Evolutionary conservation across 2,888 invertebrate species (phyloP).

Genomic region (Apamea epomidion): DNA sequence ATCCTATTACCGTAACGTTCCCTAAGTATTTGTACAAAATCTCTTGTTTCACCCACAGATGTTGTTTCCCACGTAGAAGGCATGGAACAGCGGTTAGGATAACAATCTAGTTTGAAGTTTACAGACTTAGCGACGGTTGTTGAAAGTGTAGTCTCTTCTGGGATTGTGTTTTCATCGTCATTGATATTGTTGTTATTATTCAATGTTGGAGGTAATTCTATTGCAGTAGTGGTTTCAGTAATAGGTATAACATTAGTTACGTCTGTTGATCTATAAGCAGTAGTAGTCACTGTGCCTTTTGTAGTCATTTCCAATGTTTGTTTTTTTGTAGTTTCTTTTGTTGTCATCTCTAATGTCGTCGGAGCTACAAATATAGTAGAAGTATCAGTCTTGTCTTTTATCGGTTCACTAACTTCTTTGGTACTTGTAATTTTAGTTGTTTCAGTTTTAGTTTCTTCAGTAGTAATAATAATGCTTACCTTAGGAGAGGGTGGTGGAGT

Average conservation of each 20-base stretch:
- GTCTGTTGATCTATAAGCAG: conserved; percentile 8
- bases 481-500: not conserved
- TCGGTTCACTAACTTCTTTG: conserved; percentile 16
- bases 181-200: conserved; percentile 13
- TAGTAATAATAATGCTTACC: conserved; percentile 33
- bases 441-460: conserved; percentile 33
- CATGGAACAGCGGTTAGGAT: conserved; percentile 75
- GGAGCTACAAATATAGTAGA: conserved; percentile 33
- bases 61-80: conserved; percentile 85
- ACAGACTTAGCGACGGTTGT: not conserved
- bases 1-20: conserved; percentile 76
- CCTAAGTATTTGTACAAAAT: conserved; percentile 81
- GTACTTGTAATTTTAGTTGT: conserved; percentile 7
- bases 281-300: conserved; percentile 2
- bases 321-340: not conserved
- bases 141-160: not conserved
- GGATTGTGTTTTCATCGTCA: conserved; percentile 38
- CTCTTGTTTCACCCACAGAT: conserved; percentile 79
- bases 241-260: conserved; percentile 27
- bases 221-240: not conserved
- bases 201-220: not conserved
- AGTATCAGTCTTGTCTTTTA: conserved; percentile 40
- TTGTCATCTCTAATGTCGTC: conserved; percentile 9
- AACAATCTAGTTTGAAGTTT: conserved; percentile 28
- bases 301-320: not conserved